phyloP scores from a whole-genome alignment of 2,888 invertebrate genomes.

The Diarsia dahlii region DNA sequence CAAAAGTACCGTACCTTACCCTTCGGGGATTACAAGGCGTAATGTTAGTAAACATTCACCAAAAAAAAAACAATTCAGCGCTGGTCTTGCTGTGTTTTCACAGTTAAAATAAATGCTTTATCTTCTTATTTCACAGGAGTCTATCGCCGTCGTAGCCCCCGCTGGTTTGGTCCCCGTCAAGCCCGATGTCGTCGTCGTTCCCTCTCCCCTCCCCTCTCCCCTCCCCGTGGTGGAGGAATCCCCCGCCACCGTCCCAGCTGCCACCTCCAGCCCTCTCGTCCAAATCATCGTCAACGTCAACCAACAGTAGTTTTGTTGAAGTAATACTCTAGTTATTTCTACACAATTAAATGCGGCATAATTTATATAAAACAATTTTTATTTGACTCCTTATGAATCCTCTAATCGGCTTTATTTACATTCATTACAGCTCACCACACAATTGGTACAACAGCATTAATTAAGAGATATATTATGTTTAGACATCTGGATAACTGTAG shows the following conservation, averaged over 20 bases:
- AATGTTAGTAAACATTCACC: no score
- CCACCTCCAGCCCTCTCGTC: conserved; percentile 66
- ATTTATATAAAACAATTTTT: background rate
- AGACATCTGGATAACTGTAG: background rate
- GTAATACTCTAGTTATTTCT: conserved; percentile 10
- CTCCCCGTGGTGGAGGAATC: conserved; percentile 25
- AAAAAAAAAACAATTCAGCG: no score
- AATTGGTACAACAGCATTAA: background rate
- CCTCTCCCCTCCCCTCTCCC: conserved; percentile 40
- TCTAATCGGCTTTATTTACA: background rate
- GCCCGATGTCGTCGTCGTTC: conserved; percentile 59
- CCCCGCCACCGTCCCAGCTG: conserved; percentile 35
- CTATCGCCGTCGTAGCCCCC: conserved; percentile 64
- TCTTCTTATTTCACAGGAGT: conserved; percentile 41
- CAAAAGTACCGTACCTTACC: no score
- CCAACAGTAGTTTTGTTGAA: conserved; percentile 38
- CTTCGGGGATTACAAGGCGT: no score
- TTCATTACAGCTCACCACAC: background rate
- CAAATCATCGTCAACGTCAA: conserved; percentile 74
- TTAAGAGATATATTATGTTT: background rate
- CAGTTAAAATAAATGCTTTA: background rate
- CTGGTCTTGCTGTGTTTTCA: no score
- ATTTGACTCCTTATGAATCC: background rate
- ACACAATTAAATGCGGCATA: conserved; percentile 30
- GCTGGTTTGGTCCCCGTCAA: conserved; percentile 63